Conservation (phyloP, 2,888 invertebrate species). For the Spodoptera exigua region DNA sequence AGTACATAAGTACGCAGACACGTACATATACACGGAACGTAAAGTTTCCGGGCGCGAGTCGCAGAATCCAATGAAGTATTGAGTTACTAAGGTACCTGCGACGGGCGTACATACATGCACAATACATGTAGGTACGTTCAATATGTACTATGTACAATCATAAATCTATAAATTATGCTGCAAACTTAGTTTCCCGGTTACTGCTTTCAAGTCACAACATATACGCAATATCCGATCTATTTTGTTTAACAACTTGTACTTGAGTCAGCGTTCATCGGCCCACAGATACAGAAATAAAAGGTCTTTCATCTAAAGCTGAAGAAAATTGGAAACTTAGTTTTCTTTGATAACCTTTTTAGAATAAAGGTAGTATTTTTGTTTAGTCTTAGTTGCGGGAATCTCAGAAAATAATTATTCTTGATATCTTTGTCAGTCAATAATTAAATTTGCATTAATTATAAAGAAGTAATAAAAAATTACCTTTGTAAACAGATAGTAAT, state of each 20-base stretch:
- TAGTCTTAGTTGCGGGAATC: not conserved
- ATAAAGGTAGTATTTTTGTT: conserved; percentile 1
- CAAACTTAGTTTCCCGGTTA: conserved; percentile 37
- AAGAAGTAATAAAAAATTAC: too few species aligned
- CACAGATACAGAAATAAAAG: conserved; percentile 29
- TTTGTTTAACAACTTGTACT: conserved; percentile 19
- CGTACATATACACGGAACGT: not conserved
- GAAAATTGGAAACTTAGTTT: conserved; percentile 12
- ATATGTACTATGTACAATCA: conserved; percentile 37
- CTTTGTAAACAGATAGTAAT: too few species aligned
- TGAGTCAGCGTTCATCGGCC: conserved; percentile 16
- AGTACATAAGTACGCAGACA: too few species aligned
- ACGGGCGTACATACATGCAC: too few species aligned
- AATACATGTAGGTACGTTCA: conserved; percentile 16
- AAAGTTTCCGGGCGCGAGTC: conserved; percentile 14
- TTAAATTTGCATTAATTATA: too few species aligned
- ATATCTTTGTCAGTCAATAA: too few species aligned
- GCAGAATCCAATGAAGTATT: conserved; percentile 19
- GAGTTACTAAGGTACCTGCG: not conserved
- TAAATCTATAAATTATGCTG: conserved; percentile 42
- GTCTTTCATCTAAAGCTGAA: conserved; percentile 7
- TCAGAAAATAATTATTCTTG: not conserved
- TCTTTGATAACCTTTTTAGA: conserved; percentile 20
- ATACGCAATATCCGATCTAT: conserved; percentile 28
- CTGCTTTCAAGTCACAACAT: conserved; percentile 16